Evolutionary conservation across 2,113 vertebrate species (phyloP), one percentile per base, ranked within the genome.

Genomic region (Hoplias malabaricus): DNA sequence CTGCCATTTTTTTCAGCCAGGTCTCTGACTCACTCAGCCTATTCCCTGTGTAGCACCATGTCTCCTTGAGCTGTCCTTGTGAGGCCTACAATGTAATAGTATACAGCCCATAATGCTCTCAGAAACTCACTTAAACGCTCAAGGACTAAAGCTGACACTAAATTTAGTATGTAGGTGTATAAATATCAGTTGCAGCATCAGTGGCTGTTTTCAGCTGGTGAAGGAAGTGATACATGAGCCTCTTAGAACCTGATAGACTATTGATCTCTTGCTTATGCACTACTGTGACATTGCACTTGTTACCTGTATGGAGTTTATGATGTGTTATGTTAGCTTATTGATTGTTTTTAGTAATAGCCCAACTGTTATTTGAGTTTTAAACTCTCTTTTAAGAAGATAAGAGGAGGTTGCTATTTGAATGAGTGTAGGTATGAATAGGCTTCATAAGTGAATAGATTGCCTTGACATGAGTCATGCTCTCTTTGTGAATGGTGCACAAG

Each of bases 31-130:
- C 89, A 89, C 83, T 61, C 70, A 84, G 84, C 87, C 86, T 87
- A 87, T 90, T 89, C 86, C 83, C 85, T 83, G 83, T 73, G 77
- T 71, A 57, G 9, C 75, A 16, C 36, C 16, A 21, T 73, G 73
- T 83, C 75, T 74, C 83, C 88, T 91, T 89, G 81, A 89, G 82
- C 86, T 40, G 85, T 84, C 89, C 90, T 93, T 90, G 89, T 48
- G 82, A 81, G 84, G 84, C 83, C 87, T 89, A 80, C 87, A 82
- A 82, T 71, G 91, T 92, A 93, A 93, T 86, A 80, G 86, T 89
- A 92, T 88, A 90, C 86, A 84, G 80, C 88, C 87, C 89, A 89
- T 89, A 86, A 85, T 87, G 85, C 86, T 80, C 86, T 86, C 88
- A 86, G 87, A 83, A 73, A 84, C 86, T 87, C 86, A 84, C 80